These are phyloP conservation scores for Casuarius casuarius DNA, from an alignment of 2,113 vertebrate species.

Conservation along the genomic window DNA sequence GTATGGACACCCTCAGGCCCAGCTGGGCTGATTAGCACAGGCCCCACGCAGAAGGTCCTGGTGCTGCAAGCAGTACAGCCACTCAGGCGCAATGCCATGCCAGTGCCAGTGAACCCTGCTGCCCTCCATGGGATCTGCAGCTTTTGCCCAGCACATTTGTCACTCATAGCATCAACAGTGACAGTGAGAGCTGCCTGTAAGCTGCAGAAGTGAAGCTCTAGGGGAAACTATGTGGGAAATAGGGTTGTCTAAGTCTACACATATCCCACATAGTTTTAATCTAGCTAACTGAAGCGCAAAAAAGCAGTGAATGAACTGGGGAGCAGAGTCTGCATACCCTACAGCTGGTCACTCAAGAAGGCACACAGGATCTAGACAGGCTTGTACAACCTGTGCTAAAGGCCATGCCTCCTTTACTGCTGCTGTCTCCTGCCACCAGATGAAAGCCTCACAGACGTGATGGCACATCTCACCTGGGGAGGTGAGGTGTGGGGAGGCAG, in stretches of 20 bases:
- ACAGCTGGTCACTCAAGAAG: not conserved
- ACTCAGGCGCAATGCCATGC: not conserved
- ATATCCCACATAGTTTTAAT: not conserved
- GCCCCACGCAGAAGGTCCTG: not conserved
- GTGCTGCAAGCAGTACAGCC: not conserved
- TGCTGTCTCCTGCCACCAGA: not conserved
- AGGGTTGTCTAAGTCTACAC: not conserved
- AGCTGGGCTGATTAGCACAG: not conserved
- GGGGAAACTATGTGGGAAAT: not conserved
- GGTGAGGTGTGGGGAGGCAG: not conserved
- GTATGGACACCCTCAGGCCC: not conserved
- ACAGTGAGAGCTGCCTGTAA: not conserved
- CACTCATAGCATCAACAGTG: not conserved
- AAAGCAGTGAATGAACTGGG: not conserved
- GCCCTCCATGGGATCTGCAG: not conserved
- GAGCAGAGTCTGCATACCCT: not conserved
- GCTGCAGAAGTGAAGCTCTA: not conserved
- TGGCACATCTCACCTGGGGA: not conserved
- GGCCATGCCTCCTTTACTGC: fast-evolving
- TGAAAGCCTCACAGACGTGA: not conserved
- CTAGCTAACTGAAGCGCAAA: not conserved
- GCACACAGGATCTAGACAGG: not conserved
- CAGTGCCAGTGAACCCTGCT: not conserved
- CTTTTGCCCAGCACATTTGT: not conserved
- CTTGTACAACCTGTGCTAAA: not conserved